Base-by-base conservation (phyloP, 2,888 invertebrate species). In the Eurytoma californica region DNA sequence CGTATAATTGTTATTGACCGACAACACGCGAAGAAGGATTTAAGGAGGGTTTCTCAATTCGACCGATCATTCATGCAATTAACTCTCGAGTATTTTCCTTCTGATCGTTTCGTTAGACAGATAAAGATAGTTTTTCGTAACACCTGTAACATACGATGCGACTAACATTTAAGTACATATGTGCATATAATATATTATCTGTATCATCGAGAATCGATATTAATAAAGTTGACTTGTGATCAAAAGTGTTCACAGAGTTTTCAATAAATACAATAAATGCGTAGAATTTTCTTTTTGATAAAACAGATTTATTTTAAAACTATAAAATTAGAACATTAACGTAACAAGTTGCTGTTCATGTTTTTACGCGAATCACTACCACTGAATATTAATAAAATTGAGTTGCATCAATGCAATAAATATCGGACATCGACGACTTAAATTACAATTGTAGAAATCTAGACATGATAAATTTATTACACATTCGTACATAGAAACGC, bases 161-260 rank as follows among this genome's bases (percentile, higher is more conserved):
- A 86, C 83, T 86, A 86, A 86, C 84, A 80, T 82, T 82, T 84
- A 81, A 82, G 81, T 83, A 83, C 79, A 81, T 76, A 81, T 68
- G 80, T 80, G 74, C 81, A 83, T 78, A 81, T 82, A 82, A 82
- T 77, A 81, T 82, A 79, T 82, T 76, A 75, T 82, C 81, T 82
- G 83, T 82, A 83, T 74, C 66, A 81, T 80, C 72, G 80, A 80
- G 77, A 75, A 63, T 80, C 70, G 60, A 80, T 79, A 82, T 84
- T 83, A 83, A 83, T 84, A 84, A 84, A 84, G 73, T 82, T 82
- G 81, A 81, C 82, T 82, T 82, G 82, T 82, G 84, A 83, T 84
- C 82, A 77, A 67, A 72, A 4, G 12, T 30, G 9, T 47, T 5
- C 16, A 24, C 47, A 14, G n/a, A 18, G 51, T 18, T 28, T 61